Conservation (phyloP, 2,888 invertebrate genomes). For the Marasmarcha lunaedactyla region DNA sequence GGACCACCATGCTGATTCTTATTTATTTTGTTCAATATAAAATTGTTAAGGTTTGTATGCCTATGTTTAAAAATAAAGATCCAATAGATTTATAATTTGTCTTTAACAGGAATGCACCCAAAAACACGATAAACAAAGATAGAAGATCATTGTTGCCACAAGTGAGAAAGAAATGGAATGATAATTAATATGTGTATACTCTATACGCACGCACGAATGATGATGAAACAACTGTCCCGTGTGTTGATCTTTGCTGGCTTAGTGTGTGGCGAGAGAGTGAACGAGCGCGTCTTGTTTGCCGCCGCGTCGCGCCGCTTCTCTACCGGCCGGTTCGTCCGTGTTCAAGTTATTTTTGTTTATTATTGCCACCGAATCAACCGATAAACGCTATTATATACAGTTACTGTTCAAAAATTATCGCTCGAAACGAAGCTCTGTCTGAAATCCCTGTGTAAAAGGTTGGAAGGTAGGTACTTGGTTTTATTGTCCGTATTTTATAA, state of each 20-base stretch:
- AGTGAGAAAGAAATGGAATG: not conserved
- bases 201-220: not conserved
- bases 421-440: too few species aligned
- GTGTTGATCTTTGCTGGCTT: not conserved
- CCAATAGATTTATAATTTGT: too few species aligned
- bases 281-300: not conserved
- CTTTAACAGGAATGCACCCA: not conserved
- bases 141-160: not conserved
- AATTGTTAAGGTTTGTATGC: too few species aligned
- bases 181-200: not conserved
- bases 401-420: too few species aligned
- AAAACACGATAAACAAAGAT: not conserved
- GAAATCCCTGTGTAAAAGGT: slow-evolving; percentile 5
- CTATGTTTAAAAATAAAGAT: too few species aligned
- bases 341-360: slow-evolving; percentile 1
- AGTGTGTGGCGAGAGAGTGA: not conserved
- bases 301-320: not conserved
- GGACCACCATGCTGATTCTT: too few species aligned
- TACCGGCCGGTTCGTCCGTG: not conserved
- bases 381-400: not conserved
- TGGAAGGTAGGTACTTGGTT: too few species aligned
- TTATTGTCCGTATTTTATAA: too few species aligned
- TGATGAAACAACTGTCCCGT: too few species aligned
- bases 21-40: too few species aligned
- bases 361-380: slow-evolving; percentile 1